These are phyloP conservation scores for Orthosia gracilis DNA, from an alignment of 2,888 invertebrate genomes.

Conservation along the genomic window DNA sequence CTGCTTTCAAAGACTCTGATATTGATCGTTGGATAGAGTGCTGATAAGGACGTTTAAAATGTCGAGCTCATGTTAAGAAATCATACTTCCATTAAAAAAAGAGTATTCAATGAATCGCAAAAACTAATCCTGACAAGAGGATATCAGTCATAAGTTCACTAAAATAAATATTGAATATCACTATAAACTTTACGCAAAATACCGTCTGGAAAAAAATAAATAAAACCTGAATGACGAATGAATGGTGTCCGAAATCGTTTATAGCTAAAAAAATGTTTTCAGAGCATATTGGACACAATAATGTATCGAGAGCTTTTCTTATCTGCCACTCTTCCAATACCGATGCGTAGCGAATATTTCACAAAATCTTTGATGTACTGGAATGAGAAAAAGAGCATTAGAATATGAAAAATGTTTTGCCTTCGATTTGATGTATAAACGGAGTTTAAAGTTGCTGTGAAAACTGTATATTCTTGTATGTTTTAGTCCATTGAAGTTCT, in stretches of 20 bases:
- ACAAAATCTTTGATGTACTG: constrained; percentile 14
- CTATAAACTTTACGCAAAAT: background rate
- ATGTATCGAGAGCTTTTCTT: constrained; percentile 27
- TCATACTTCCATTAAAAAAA: too few species aligned
- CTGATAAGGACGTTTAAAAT: too few species aligned
- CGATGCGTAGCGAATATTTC: constrained; percentile 14
- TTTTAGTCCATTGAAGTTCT: background rate
- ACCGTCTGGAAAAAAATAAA: background rate
- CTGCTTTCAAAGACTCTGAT: background rate
- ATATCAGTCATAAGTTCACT: too few species aligned
- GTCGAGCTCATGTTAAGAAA: too few species aligned
- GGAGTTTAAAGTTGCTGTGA: background rate
- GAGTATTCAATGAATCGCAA: too few species aligned
- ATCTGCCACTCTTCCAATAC: constrained; percentile 19
- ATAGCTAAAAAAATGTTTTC: background rate
- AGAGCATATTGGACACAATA: constrained; percentile 18
- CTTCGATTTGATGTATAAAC: constrained; percentile 10
- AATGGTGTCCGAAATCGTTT: background rate
- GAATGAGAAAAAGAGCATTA: too few species aligned
- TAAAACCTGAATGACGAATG: background rate
- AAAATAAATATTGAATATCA: too few species aligned
- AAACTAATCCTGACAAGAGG: too few species aligned
- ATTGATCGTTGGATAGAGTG: background rate
- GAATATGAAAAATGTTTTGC: constrained; percentile 33
- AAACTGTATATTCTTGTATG: background rate